Evolutionary conservation across 1,140 invertebrate species (phyloP), one percentile per base, ranked within the genome.

Genomic region (Aphidius ervi): DNA sequence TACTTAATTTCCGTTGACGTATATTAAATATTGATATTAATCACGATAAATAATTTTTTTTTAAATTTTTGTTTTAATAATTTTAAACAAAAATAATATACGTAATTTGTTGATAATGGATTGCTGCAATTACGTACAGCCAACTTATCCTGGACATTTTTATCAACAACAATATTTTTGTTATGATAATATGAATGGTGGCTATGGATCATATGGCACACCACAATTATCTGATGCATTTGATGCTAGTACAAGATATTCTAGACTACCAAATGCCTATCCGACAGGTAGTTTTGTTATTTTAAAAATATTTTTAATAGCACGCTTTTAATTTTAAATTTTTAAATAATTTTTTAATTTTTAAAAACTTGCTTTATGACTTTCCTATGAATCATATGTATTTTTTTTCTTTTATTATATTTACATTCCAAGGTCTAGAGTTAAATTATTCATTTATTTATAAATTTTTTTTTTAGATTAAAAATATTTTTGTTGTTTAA

Each of bases 61-160:
- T 16, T 16, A 16, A 16, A 16, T 16, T 16, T 16, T 16, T 16
- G 0, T 16, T 16, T 16, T 0, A 16, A 16, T 16, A 16, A 16
- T 16, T 16, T 16, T 16, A 16, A 16, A 16, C 16, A 16, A 16
- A 16, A 16, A 16, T 16, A 16, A 16, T 16, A 16, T 16, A 16
- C 23, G 23, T 23, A 23, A 23, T 31, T 31, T 31, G 4, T 31
- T 31, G 23, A 31, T 31, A 40, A 83, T 83, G 82, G 77, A 83
- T 74, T 83, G 81, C 69, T 83, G 81, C 69, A 83, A 83, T 61
- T 83, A 82, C 68, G 73, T 82, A 67, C 79, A 78, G 63, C 73
- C 78, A 16, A 31, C 23, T 31, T 82, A 81, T 64, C 67, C 78
- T 52, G 71, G 68, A 49, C 78, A 81, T 65, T 81, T 79, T 70